Evolutionary conservation across 2,113 vertebrate genomes (phyloP).

Genomic region (Chrysemys picta): DNA sequence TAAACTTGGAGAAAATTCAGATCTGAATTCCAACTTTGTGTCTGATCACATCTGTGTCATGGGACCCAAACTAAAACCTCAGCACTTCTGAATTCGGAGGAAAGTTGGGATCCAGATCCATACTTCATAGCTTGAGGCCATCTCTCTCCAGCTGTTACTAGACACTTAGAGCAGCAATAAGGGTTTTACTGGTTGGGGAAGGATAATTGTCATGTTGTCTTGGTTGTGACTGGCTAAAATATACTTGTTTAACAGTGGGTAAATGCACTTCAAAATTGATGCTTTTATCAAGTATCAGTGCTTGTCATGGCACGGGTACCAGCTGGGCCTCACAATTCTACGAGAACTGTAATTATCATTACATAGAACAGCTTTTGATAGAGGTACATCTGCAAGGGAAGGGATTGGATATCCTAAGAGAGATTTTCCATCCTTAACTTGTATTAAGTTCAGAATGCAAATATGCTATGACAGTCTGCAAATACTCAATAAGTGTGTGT

Average conservation of each 20-base stretch:
- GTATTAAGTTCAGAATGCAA: constrained; percentile 18
- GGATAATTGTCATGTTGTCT: not conserved
- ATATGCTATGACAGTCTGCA: not conserved
- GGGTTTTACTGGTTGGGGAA: accelerated
- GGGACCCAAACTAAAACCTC: accelerated
- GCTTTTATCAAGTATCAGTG: not conserved
- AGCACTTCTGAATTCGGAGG: not conserved
- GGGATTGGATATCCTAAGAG: not conserved
- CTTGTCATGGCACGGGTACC: not conserved
- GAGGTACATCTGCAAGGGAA: not conserved
- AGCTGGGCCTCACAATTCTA: constrained; percentile 11
- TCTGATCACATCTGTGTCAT: not conserved
- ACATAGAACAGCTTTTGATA: not conserved
- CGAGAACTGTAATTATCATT: not conserved
- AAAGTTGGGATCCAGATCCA: not conserved
- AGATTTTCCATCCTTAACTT: constrained; percentile 16
- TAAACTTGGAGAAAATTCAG: not conserved
- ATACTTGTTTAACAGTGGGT: not conserved
- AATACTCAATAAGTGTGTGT: not conserved
- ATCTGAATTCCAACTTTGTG: not conserved
- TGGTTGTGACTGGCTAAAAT: not conserved
- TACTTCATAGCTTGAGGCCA: not conserved
- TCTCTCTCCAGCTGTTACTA: not conserved
- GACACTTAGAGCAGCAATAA: not conserved
- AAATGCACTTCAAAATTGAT: not conserved